A percentile compares a stretch with the other conserved stretches of the same genome.
phyloP scores from a whole-genome alignment of 2,797 vertebrate genomes.

The Pseudochirops corinnae region DNA sequence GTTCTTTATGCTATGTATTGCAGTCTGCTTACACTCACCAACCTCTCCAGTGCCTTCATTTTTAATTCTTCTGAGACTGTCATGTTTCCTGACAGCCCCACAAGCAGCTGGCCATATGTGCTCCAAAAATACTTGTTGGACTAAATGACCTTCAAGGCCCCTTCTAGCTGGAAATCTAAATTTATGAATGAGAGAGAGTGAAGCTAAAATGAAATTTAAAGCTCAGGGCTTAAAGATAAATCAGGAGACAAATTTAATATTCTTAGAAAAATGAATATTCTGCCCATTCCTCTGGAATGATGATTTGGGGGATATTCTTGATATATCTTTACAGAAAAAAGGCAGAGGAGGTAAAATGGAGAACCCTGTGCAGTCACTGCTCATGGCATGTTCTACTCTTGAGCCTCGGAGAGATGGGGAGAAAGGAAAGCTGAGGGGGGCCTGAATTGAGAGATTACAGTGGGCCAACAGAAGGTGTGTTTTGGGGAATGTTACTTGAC shows the following conservation, averaged over 20 bases:
- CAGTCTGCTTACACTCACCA: neutral
- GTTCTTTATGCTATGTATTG: neutral
- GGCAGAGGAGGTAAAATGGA: neutral
- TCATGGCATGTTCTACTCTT: neutral
- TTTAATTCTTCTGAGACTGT: neutral
- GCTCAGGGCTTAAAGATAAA: neutral
- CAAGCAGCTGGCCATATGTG: neutral
- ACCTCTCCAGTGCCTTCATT: neutral
- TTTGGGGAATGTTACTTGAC: neutral
- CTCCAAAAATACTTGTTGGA: constrained; percentile 3
- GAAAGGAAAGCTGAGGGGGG: fast-evolving
- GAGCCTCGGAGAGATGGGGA: neutral
- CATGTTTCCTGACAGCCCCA: neutral
- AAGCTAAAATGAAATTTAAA: neutral
- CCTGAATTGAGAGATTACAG: neutral
- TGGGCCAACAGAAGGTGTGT: fast-evolving
- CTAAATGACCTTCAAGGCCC: neutral
- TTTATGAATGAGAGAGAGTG: neutral
- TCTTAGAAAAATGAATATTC: neutral
- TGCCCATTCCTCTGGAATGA: neutral
- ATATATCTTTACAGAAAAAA: neutral
- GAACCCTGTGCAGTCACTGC: neutral
- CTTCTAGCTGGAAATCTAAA: neutral
- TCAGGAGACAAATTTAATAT: neutral
- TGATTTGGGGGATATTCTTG: neutral